These are phyloP conservation scores for Syrista parreyssii DNA, from an alignment of 2,888 invertebrate species.

Conservation along the genomic window DNA sequence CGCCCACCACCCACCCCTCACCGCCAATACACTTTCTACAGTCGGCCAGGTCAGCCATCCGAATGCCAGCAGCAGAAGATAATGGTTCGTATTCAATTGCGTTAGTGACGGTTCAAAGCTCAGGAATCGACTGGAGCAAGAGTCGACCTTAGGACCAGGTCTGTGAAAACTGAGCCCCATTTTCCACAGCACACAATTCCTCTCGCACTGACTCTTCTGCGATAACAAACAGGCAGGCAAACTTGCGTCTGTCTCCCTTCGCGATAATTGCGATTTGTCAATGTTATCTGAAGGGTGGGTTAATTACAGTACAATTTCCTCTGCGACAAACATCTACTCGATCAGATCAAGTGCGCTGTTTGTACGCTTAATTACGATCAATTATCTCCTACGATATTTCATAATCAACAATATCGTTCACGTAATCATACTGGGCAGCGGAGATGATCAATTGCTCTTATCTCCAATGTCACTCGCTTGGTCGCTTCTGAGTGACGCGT, in stretches of 20 bases:
- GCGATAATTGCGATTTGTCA: not conserved
- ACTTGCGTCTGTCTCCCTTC: not conserved
- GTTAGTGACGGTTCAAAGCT: slow-evolving; percentile 5
- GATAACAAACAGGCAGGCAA: not conserved
- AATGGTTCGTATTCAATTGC: slow-evolving; percentile 1
- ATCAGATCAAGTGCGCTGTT: not conserved
- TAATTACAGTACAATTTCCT: not conserved
- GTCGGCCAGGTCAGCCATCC: not conserved
- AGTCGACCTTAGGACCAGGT: not conserved
- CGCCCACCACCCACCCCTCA: not conserved
- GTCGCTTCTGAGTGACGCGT: no score
- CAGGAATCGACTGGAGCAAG: not conserved
- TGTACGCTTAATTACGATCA: not conserved
- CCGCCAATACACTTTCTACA: not conserved
- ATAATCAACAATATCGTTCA: not conserved
- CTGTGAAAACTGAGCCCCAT: not conserved
- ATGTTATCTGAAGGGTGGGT: not conserved
- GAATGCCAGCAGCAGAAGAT: not conserved
- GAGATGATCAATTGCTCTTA: not conserved
- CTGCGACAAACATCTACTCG: not conserved
- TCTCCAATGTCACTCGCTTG: not conserved
- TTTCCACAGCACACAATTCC: not conserved
- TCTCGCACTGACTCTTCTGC: not conserved
- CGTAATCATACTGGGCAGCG: not conserved
- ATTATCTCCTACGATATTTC: not conserved